phyloP scores from a whole-genome alignment of 2,888 invertebrate species.

The Hemithea aestivaria region DNA sequence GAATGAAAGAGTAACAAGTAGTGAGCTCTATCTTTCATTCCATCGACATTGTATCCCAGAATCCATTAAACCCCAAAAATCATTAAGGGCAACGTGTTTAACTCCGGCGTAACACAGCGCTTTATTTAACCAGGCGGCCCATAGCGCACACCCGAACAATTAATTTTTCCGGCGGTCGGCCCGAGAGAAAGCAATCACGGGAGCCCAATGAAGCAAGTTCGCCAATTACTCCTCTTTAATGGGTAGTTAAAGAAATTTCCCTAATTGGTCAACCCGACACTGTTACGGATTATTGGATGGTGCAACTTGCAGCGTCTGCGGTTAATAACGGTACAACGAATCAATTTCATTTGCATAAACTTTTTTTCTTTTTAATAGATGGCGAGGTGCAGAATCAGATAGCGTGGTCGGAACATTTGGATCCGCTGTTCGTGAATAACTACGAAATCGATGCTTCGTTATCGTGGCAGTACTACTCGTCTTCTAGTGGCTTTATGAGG shows the following conservation, averaged over 20 bases:
- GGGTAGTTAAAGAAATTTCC: constrained; percentile 59
- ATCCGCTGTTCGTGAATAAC: constrained; percentile 93
- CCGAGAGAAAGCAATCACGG: constrained; percentile 60
- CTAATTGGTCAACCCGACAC: constrained; percentile 52
- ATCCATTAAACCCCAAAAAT: constrained; percentile 28
- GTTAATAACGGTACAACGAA: background rate
- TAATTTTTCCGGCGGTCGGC: constrained; percentile 54
- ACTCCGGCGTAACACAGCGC: constrained; percentile 34
- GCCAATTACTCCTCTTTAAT: constrained; percentile 67
- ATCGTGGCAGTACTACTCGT: constrained; percentile 99
- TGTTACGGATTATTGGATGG: constrained; percentile 31
- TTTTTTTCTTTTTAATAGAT: constrained; percentile 69
- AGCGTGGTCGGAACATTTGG: constrained; percentile 96
- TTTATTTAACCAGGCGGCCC: constrained; percentile 31
- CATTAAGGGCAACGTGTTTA: constrained; percentile 34
- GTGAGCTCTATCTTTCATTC: constrained; percentile 7
- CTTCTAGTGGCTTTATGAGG: constrained; percentile 95
- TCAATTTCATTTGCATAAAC: constrained; percentile 4
- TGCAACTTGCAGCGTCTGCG: constrained; percentile 7
- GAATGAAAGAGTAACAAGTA: background rate
- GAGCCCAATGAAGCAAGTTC: constrained; percentile 65
- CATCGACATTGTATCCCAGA: constrained; percentile 8
- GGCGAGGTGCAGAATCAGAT: constrained; percentile 92
- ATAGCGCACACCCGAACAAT: constrained; percentile 49
- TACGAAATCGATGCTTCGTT: constrained; percentile 93